These are phyloP conservation scores for Novumbra hubbsi DNA, from an alignment of 2,797 vertebrate genomes.

Conservation along the genomic window DNA sequence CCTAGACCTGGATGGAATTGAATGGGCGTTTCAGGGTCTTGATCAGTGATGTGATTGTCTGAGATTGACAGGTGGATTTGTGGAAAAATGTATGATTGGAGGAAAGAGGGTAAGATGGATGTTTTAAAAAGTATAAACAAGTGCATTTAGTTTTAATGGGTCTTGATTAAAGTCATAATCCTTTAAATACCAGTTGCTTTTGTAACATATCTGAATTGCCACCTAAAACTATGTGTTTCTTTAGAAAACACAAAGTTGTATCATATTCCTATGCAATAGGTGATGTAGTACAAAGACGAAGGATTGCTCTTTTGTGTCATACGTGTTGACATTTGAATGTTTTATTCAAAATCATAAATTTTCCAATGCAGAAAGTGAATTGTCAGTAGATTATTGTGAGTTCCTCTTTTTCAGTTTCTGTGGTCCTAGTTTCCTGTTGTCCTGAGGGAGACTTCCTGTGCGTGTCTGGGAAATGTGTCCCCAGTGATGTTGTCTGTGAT, in stretches of 20 bases:
- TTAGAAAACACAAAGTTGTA: no score
- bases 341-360: background rate
- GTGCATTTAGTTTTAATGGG: background rate
- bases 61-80: background rate
- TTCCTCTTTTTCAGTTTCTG: slow-evolving; percentile 37
- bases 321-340: background rate
- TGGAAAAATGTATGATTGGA: background rate
- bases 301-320: no score
- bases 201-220: no score
- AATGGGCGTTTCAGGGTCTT: background rate
- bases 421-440: slow-evolving; percentile 35
- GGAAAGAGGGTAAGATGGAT: background rate
- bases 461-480: slow-evolving; percentile 41
- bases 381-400: background rate
- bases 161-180: no score
- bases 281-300: no score
- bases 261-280: no score
- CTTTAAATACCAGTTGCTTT: no score
- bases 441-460: slow-evolving; percentile 47
- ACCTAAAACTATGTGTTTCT: no score
- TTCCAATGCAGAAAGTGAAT: background rate
- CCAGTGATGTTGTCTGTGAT: slow-evolving; percentile 42
- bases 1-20: background rate
- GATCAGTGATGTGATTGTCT: background rate
- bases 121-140: background rate